phyloP scores from a whole-genome alignment of 2,888 invertebrate genomes.

The Callinectes sapidus region DNA sequence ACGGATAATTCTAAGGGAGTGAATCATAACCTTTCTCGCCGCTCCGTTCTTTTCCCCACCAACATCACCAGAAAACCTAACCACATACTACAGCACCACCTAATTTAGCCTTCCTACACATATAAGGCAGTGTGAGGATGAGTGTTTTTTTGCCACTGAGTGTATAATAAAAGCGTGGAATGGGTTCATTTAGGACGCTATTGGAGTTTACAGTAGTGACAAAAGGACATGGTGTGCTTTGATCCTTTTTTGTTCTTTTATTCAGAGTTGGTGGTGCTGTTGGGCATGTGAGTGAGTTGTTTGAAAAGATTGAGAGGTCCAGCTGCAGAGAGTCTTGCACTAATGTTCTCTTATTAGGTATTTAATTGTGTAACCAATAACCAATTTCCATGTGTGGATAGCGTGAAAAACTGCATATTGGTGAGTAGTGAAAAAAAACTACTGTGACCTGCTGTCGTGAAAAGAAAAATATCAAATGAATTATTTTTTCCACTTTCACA shows the following conservation, averaged over 20 bases:
- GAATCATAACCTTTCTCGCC: neutral
- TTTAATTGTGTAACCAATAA: neutral
- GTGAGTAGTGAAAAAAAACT: neutral
- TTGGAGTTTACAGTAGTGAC: neutral
- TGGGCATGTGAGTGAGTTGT: neutral
- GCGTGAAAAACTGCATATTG: neutral
- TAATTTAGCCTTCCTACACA: neutral
- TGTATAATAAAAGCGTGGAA: neutral
- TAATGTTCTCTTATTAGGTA: neutral
- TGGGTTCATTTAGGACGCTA: neutral
- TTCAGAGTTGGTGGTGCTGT: neutral
- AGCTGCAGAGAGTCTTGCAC: neutral
- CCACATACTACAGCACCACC: neutral
- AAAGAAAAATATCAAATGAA: too few species aligned
- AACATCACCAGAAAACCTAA: neutral
- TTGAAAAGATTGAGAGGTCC: neutral
- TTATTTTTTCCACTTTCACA: too few species aligned
- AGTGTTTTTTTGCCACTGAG: neutral
- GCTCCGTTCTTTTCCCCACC: neutral
- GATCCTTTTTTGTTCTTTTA: neutral
- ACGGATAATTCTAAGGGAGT: neutral
- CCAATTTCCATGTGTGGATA: neutral
- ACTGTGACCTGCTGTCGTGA: neutral
- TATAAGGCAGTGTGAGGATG: neutral
- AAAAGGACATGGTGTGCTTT: neutral